These are phyloP conservation scores for Sphyrna mokarran DNA, from an alignment of 2,113 vertebrate species.

Conservation along the genomic window DNA sequence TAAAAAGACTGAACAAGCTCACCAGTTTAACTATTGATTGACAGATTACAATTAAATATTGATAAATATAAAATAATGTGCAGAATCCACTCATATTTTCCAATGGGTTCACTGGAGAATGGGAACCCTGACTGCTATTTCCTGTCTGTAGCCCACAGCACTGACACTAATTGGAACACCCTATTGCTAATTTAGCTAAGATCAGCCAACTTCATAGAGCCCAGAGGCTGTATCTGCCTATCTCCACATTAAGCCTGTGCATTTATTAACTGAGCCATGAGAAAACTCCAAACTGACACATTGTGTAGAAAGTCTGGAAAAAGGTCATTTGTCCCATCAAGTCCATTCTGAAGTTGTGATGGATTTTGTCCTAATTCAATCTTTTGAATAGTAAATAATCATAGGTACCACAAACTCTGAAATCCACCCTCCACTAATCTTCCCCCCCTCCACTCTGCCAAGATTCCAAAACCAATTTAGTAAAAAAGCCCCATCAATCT, in stretches of 20 bases:
- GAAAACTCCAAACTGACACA: not conserved
- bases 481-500: not conserved
- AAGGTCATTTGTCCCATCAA: not conserved
- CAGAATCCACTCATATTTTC: not conserved
- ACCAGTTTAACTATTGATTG: conserved; percentile 4
- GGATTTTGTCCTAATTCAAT: not conserved
- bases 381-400: not conserved
- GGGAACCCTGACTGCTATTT: not conserved
- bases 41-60: not conserved
- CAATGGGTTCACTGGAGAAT: not conserved
- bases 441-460: not conserved
- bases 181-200: not conserved
- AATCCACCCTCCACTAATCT: not conserved
- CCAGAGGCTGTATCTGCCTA: not conserved
- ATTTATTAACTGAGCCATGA: not conserved
- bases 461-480: not conserved
- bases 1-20: not conserved
- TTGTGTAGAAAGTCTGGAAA: not conserved
- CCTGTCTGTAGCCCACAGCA: not conserved
- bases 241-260: not conserved
- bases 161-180: not conserved
- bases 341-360: not conserved
- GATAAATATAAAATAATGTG: not conserved
- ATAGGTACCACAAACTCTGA: not conserved
- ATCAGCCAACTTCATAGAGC: not conserved